phyloP scores from a whole-genome alignment of 2,797 vertebrate species.

The Gymnocypris eckloni region DNA sequence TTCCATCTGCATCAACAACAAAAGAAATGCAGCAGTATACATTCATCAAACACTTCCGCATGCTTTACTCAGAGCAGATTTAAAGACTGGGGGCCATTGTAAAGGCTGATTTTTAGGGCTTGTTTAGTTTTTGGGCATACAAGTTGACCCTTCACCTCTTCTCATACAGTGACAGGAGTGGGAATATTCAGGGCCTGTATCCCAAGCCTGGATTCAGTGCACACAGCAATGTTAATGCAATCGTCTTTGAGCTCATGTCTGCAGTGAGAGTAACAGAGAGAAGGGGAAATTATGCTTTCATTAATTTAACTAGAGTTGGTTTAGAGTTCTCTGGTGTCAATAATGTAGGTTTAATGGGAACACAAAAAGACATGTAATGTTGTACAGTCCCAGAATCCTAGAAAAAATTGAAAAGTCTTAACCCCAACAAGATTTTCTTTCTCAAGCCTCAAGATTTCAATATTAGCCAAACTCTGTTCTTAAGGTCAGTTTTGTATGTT shows the following conservation, averaged over 20 bases:
- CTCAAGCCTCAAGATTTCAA: background rate
- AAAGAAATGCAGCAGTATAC: too few species aligned
- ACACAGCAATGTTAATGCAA: slow-evolving; percentile 3
- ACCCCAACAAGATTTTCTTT: background rate
- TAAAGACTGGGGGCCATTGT: slow-evolving; percentile 18
- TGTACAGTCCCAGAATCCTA: background rate
- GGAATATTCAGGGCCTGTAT: slow-evolving; percentile 36
- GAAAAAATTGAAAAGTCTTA: background rate
- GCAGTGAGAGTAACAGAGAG: background rate
- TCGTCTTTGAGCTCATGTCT: slow-evolving; percentile 36
- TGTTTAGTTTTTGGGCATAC: slow-evolving; percentile 22
- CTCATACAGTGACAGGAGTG: slow-evolving; percentile 27
- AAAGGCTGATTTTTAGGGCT: slow-evolving; percentile 1
- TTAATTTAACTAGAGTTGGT: slow-evolving; percentile 14
- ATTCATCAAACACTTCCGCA: slow-evolving; percentile 43
- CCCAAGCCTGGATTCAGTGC: slow-evolving; percentile 21
- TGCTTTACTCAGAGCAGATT: slow-evolving; percentile 6
- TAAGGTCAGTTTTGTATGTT: slow-evolving; percentile 50
- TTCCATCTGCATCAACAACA: too few species aligned
- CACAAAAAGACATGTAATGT: background rate
- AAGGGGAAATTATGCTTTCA: slow-evolving; percentile 11
- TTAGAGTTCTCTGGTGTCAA: slow-evolving; percentile 2
- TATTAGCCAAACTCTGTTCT: slow-evolving; percentile 3
- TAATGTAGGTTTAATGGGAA: background rate
- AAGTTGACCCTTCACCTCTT: slow-evolving; percentile 37